A percentile compares a stretch with the other conserved stretches of the same genome.
These are phyloP conservation scores for Chaenocephalus aceratus DNA, from an alignment of 2,113 vertebrate species.

Conservation along the genomic window DNA sequence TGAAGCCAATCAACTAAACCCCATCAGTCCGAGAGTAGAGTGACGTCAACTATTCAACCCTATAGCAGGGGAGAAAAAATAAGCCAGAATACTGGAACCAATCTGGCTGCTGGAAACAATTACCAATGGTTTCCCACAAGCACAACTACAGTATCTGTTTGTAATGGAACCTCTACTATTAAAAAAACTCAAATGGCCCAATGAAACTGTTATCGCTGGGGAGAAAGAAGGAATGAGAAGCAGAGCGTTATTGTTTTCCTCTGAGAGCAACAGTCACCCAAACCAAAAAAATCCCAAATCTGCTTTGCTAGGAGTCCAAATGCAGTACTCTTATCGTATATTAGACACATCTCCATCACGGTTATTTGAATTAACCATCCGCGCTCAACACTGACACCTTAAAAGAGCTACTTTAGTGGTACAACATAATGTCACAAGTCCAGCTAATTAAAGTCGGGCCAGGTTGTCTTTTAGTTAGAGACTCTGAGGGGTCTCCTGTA, in stretches of 20 bases:
- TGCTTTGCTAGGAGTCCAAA: neutral
- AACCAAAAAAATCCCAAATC: slow-evolving; percentile 1
- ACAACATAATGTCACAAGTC: neutral
- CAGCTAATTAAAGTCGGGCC: neutral
- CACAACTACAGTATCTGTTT: slow-evolving; percentile 46
- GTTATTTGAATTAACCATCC: slow-evolving; percentile 1
- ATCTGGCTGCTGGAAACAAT: slow-evolving; percentile 74
- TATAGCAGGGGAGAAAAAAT: slow-evolving; percentile 28
- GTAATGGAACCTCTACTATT: slow-evolving; percentile 37
- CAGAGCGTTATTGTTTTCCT: slow-evolving; percentile 13
- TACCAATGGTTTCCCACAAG: slow-evolving; percentile 60
- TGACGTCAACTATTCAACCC: slow-evolving; percentile 51
- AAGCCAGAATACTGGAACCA: slow-evolving; percentile 50
- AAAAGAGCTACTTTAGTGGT: neutral
- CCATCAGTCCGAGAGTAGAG: slow-evolving; percentile 18
- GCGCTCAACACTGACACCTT: neutral
- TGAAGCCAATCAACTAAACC: slow-evolving; percentile 53
- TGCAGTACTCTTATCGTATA: neutral
- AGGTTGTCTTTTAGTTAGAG: slow-evolving; percentile 4
- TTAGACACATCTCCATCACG: neutral
- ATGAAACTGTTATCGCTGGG: slow-evolving; percentile 20
- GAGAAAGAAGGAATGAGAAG: slow-evolving; percentile 40
- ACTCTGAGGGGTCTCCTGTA: slow-evolving; percentile 23
- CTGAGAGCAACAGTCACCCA: neutral
- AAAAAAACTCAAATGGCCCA: slow-evolving; percentile 41